phyloP scores from a whole-genome alignment of 1,140 invertebrate genomes.

The Bombyx mandarina region DNA sequence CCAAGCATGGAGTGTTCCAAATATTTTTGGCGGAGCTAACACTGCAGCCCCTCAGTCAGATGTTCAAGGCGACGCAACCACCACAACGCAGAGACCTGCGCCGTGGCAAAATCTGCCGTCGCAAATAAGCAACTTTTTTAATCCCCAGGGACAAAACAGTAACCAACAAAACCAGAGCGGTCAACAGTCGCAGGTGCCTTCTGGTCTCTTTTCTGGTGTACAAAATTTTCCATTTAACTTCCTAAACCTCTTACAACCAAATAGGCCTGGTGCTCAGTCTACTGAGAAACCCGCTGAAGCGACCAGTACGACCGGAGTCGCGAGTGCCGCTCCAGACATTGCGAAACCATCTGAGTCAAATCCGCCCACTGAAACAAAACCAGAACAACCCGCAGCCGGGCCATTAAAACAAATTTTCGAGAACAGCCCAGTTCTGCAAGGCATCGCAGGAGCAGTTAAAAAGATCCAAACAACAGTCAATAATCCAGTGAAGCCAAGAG shows the following conservation, averaged over 20 bases:
- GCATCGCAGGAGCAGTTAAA: constrained; percentile 37
- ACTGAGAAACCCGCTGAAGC: constrained; percentile 8
- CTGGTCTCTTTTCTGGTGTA: neutral
- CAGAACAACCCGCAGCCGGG: constrained; percentile 13
- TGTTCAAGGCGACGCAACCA: neutral
- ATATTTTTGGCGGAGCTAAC: neutral
- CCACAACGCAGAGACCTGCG: neutral
- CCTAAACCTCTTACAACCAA: constrained; percentile 1
- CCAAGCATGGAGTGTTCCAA: neutral
- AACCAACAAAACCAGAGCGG: neutral
- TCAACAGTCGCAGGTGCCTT: neutral
- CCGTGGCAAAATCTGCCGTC: constrained; percentile 3
- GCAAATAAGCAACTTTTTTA: neutral
- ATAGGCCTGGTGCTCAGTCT: constrained; percentile 1
- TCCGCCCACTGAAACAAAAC: constrained; percentile 9
- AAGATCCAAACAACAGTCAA: constrained; percentile 30
- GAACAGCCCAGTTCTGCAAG: constrained; percentile 46
- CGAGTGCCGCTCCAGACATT: neutral
- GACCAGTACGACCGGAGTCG: neutral
- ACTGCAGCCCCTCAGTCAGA: constrained; percentile 5
- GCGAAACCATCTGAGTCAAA: constrained; percentile 5
- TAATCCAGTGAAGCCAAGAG: constrained; percentile 35
- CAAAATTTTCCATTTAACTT: constrained; percentile 1
- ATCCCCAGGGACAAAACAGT: constrained; percentile 2
- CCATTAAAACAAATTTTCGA: constrained; percentile 46